These are phyloP conservation scores for Xiphophorus maculatus DNA, from an alignment of 2,113 vertebrate species.

Conservation along the genomic window DNA sequence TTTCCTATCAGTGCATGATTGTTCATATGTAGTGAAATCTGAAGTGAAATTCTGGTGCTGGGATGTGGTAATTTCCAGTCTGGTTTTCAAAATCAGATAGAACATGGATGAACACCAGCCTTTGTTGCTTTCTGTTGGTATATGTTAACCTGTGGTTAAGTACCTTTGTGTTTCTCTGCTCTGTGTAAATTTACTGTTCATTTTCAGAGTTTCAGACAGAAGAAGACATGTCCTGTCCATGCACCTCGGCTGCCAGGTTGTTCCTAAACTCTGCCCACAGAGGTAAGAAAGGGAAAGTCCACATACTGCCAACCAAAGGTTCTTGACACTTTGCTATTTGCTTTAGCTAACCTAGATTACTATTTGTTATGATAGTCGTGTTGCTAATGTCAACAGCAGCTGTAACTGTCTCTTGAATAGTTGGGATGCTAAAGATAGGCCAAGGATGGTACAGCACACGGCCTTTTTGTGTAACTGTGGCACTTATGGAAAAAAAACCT, in stretches of 20 bases:
- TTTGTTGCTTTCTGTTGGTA: neutral
- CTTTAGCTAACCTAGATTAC: conserved; percentile 31
- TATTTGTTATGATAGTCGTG: conserved; percentile 40
- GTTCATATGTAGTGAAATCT: neutral
- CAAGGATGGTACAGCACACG: neutral
- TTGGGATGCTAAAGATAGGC: neutral
- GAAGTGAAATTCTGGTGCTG: too few relatives aligned
- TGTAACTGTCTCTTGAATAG: conserved; percentile 14
- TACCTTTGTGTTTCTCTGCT: neutral
- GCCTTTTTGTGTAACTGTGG: neutral
- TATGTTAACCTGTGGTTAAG: neutral
- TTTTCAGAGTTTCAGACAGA: conserved; percentile 40
- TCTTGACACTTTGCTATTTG: conserved; percentile 40
- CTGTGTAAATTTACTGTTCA: conserved; percentile 3
- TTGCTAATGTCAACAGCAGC: conserved; percentile 25
- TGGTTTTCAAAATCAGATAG: too few relatives aligned
- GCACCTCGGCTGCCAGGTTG: conserved; percentile 75
- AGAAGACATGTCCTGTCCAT: conserved; percentile 78
- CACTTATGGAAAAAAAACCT: neutral
- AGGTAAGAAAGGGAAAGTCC: conserved; percentile 61
- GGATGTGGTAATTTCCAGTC: too few relatives aligned
- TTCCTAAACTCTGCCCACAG: conserved; percentile 75
- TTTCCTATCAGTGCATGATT: neutral
- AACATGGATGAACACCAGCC: conserved; percentile 1
- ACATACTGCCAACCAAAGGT: neutral